Percentiles rank a stretch among this genome's conserved stretches.
Evolutionary conservation across 23 tunicate species (phyloP).

Genomic region (Ciona savignyi): DNA sequence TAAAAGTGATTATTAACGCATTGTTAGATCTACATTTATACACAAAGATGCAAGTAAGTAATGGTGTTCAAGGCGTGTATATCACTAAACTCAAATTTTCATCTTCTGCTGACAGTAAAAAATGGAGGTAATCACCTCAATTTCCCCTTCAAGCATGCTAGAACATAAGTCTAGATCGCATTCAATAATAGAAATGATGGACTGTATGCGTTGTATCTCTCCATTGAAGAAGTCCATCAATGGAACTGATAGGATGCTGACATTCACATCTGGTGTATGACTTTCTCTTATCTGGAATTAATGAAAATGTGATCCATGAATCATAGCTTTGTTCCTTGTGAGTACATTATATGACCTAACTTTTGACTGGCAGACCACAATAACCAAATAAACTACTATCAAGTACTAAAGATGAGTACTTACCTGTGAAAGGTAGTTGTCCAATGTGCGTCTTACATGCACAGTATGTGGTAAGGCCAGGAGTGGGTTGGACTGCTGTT

Average conservation of each 20-base stretch:
- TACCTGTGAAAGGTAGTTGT: not conserved
- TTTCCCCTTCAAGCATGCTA: slow-evolving; percentile 28
- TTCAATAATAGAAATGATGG: slow-evolving; percentile 16
- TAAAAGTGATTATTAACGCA: no score
- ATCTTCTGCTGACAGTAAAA: no score
- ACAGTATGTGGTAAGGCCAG: not conserved
- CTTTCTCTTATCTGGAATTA: slow-evolving; percentile 18
- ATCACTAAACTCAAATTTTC: no score
- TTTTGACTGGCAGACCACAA: no score
- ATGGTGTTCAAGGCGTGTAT: no score
- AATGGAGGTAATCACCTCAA: slow-evolving; percentile 24
- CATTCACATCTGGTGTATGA: slow-evolving; percentile 4
- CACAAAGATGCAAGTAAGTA: no score
- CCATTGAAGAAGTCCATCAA: slow-evolving; percentile 46
- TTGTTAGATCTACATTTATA: no score
- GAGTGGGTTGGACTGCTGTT: not conserved
- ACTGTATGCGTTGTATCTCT: slow-evolving; percentile 31
- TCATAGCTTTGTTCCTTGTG: no score
- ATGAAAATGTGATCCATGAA: no score
- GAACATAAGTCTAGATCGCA: slow-evolving; percentile 34
- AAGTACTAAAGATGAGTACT: no score
- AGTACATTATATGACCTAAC: no score
- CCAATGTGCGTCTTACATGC: not conserved
- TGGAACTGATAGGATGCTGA: slow-evolving; percentile 17
- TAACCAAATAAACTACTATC: no score